These are phyloP conservation scores for Enoplolaimus lenunculus DNA, from an alignment of 2,888 invertebrate genomes.

Conservation along the genomic window DNA sequence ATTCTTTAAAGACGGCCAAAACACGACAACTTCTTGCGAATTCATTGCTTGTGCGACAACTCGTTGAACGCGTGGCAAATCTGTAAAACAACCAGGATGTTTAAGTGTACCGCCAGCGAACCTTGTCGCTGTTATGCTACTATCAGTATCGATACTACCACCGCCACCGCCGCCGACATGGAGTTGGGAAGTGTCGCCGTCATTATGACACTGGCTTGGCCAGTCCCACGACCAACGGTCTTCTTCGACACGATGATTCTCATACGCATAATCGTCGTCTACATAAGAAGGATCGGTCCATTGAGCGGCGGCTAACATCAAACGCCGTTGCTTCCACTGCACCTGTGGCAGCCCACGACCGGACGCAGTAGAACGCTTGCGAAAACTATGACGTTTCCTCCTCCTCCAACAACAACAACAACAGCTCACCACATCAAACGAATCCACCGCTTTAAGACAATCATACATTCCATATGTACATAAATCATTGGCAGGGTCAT, in stretches of 20 bases:
- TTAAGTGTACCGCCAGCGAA: background rate
- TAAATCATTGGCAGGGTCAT: no score
- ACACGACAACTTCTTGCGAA: background rate
- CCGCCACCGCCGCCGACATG: background rate
- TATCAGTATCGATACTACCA: background rate
- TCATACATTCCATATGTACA: no score
- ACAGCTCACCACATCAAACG: no score
- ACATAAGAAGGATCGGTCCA: background rate
- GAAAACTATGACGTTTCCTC: no score
- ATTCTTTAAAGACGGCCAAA: background rate
- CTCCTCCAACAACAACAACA: no score
- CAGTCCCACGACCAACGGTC: background rate
- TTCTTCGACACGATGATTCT: no score
- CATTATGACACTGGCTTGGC: background rate
- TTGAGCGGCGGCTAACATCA: background rate
- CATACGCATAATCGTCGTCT: background rate
- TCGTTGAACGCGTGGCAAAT: background rate
- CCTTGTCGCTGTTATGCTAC: background rate
- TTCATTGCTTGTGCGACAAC: conserved; percentile 11
- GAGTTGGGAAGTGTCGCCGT: background rate
- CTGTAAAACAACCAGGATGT: conserved; percentile 5
- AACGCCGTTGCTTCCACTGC: no score
- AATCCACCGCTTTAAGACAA: no score
- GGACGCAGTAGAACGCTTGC: no score
- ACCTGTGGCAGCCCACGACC: no score